Evolutionary conservation across 2,888 invertebrate genomes (phyloP).

Genomic region (Poecilobothrus nobilitatus): DNA sequence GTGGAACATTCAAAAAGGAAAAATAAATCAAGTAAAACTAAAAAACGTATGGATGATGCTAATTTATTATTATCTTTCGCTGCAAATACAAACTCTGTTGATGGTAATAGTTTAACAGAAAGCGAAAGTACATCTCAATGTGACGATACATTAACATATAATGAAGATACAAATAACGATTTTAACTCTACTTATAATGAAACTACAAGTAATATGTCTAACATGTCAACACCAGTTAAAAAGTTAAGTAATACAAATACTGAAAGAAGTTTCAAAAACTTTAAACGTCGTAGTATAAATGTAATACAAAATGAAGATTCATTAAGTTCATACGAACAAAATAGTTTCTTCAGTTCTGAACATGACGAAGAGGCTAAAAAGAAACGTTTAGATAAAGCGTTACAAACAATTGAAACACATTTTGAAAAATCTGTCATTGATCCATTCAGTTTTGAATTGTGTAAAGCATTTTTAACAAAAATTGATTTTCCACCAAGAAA

Average conservation of each 20-base stretch:
- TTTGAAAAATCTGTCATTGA: conserved; percentile 50
- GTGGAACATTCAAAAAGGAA: neutral
- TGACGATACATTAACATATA: conserved; percentile 14
- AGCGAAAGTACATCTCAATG: conserved; percentile 13
- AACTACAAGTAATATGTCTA: conserved; percentile 19
- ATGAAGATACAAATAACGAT: conserved; percentile 24
- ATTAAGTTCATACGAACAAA: conserved; percentile 42
- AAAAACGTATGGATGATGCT: conserved; percentile 27
- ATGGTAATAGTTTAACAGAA: conserved; percentile 15
- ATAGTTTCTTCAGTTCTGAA: conserved; percentile 42
- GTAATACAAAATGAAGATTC: conserved; percentile 32
- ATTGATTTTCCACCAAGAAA: conserved; percentile 63
- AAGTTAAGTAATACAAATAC: conserved; percentile 14
- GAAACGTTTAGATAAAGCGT: conserved; percentile 38
- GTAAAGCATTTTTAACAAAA: conserved; percentile 61
- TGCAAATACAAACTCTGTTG: conserved; percentile 23
- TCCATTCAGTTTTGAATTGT: conserved; percentile 71
- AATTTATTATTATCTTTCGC: conserved; percentile 28
- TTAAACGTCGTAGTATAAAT: conserved; percentile 21
- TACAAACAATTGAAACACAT: conserved; percentile 39
- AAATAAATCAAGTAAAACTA: conserved; percentile 9
- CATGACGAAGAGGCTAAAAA: conserved; percentile 40
- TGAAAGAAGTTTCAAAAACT: conserved; percentile 15
- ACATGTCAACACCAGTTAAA: conserved; percentile 19
- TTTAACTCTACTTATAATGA: conserved; percentile 21